Evolutionary conservation across 2,797 vertebrate species (phyloP).

Genomic region (Pantherophis alleghaniensis): DNA sequence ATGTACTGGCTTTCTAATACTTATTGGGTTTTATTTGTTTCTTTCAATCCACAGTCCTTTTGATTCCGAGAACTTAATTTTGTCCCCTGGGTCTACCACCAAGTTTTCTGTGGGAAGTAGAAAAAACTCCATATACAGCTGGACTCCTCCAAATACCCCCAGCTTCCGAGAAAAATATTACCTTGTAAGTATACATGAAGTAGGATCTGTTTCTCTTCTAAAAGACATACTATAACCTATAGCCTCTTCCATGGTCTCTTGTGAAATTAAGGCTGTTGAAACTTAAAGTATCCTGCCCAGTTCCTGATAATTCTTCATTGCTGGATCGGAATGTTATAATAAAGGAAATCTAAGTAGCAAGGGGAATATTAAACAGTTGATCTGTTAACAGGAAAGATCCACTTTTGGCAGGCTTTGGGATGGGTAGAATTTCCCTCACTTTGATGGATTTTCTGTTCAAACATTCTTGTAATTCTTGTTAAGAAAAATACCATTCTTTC

Average conservation of each 20-base stretch:
- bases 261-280: not conserved
- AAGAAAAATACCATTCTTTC: not conserved
- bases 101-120: slow-evolving; percentile 82
- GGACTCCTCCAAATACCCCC: slow-evolving; percentile 89
- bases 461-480: not conserved
- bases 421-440: not conserved
- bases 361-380: not conserved
- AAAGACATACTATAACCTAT: not conserved
- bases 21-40: not conserved
- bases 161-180: slow-evolving; percentile 93
- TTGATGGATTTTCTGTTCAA: not conserved
- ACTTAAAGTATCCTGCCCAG: not conserved
- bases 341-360: not conserved
- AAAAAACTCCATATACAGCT: slow-evolving; percentile 86
- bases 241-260: rapidly evolving
- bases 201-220: not conserved
- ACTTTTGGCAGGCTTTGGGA: not conserved
- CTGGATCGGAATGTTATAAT: not conserved
- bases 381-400: not conserved
- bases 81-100: slow-evolving; percentile 76
- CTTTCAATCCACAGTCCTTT: slow-evolving; percentile 68
- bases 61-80: slow-evolving; percentile 77
- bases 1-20: not conserved
- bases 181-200: slow-evolving; percentile 74
- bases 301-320: not conserved